Evolutionary conservation across 1,140 invertebrate genomes (phyloP).

Genomic region (Cherax destructor): DNA sequence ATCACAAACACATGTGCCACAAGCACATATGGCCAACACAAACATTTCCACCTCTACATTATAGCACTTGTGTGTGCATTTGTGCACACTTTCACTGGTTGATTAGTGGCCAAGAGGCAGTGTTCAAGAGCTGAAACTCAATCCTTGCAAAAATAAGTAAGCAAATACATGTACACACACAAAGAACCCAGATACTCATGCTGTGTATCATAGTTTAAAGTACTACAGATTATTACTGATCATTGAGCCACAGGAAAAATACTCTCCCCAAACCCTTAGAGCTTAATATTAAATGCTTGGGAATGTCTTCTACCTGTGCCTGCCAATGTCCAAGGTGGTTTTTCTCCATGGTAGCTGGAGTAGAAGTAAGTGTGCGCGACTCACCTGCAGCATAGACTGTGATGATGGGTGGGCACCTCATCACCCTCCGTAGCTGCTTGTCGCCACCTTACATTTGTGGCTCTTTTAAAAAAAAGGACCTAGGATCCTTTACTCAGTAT

Average conservation of each 20-base stretch:
- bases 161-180: no score
- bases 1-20: no score
- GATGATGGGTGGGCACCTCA: conserved; percentile 31
- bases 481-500: conserved; percentile 1
- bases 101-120: no score
- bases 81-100: no score
- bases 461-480: not conserved
- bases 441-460: conserved; percentile 12
- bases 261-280: conserved; percentile 38
- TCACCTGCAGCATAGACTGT: conserved; percentile 37
- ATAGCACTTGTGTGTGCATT: no score
- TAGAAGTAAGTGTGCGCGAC: conserved; percentile 18
- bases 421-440: conserved; percentile 52
- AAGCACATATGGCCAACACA: no score
- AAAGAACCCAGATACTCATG: no score
- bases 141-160: no score
- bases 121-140: no score
- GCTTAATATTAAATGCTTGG: conserved; percentile 35
- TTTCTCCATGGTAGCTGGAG: conserved; percentile 36
- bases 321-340: not conserved
- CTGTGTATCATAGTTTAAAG: no score
- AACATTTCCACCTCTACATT: no score
- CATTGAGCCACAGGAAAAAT: not conserved
- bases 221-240: no score
- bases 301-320: conserved; percentile 62